Conservation (phyloP, 2,888 invertebrate species). For the Paralinhomoeus sp. region DNA sequence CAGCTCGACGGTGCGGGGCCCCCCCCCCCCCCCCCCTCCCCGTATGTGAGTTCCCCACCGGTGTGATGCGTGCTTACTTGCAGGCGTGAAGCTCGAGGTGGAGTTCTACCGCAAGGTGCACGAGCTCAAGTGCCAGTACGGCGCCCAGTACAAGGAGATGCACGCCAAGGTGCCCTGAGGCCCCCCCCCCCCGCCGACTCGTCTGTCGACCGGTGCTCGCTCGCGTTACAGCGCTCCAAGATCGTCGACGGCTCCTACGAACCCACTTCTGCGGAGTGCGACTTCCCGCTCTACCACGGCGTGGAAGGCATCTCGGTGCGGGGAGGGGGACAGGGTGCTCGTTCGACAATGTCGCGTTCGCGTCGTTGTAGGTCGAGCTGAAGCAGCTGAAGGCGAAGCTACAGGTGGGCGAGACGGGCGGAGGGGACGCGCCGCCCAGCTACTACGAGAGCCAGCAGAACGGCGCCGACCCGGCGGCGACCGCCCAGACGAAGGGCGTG, state of each 20-base stretch:
- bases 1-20: constrained; percentile 9
- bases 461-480: constrained; percentile 1
- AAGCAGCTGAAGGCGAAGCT: constrained; percentile 13
- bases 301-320: no score
- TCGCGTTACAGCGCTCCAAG: constrained; percentile 29
- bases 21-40: not conserved
- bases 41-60: no score
- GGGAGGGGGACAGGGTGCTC: no score
- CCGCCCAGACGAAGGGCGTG: constrained; percentile 39
- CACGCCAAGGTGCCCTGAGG: constrained; percentile 67
- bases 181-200: no score
- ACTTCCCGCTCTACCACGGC: constrained; percentile 44
- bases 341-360: no score
- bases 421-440: no score
- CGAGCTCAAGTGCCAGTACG: constrained; percentile 68
- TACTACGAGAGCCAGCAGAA: no score
- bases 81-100: constrained; percentile 51
- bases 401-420: no score
- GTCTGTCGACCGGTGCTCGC: no score
- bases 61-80: no score
- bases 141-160: constrained; percentile 48
- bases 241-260: constrained; percentile 46
- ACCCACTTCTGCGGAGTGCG: constrained; percentile 65
- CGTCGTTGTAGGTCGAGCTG: constrained; percentile 38
- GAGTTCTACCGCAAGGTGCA: constrained; percentile 84